Evolutionary conservation across 2,113 vertebrate genomes (phyloP), one percentile per base, ranked within the genome.

Genomic region (Gulo gulo): DNA sequence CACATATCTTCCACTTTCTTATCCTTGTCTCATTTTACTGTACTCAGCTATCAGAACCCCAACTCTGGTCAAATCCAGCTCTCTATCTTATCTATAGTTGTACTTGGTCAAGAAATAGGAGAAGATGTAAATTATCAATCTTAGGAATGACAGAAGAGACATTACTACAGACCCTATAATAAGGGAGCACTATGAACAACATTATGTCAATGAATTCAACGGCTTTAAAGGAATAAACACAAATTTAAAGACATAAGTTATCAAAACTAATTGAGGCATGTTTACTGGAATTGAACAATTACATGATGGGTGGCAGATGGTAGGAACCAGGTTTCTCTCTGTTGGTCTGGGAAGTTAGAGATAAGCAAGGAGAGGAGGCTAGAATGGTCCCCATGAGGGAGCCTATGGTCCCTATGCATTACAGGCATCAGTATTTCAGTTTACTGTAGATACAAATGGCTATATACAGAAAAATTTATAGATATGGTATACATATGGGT

Each of bases 381-480:
- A 23, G n/a, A 52, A 16, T 1, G 24, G 21, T 3, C 14, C 15
- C 50, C 3, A 50, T 50, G 50, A 4, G 50, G 50, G 50, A 50
- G 50, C 50, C 50, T 50, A 15, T 1, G 24, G 21, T 2, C 52
- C 52, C 15, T 52, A 55, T 55, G 52, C 52, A 29, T 82, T 63
- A 29, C 0, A 45, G 69, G 24, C 2, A 5, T 50, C 9, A 13
- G 39, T 0, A 8, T 42, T 23, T 31, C 47, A 16, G 1, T 14
- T 73, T 50, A 3, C 5, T n/a, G 4, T 1, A n/a, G 83, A 45
- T 15, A 4, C 16, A 29, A 4, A 7, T 16, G 39, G 31, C 18
- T 7, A 18, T 15, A 14, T 2, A 26, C 12, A 65, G 57, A 63
- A 76, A 79, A 47, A 63, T 9, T 36, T 21, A 79, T 1, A 79